These are phyloP conservation scores for Orchestes rusci DNA, from an alignment of 2,888 invertebrate genomes.

Conservation along the genomic window DNA sequence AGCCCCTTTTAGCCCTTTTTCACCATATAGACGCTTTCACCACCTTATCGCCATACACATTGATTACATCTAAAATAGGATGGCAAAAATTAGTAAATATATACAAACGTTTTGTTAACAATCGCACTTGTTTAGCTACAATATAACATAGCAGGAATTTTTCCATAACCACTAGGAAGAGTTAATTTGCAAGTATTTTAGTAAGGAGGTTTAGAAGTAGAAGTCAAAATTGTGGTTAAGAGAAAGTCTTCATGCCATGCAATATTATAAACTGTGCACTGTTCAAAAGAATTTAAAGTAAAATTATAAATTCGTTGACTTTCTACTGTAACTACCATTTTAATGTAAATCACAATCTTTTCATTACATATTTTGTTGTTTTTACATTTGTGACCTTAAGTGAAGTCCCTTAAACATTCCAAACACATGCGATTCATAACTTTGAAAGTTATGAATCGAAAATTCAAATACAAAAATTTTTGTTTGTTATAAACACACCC, in stretches of 20 bases:
- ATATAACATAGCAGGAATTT: conserved; percentile 18
- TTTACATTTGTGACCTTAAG: no score
- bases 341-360: no score
- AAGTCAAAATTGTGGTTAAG: conserved; percentile 22
- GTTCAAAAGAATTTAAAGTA: no score
- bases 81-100: conserved; percentile 19
- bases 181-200: conserved; percentile 17
- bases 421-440: no score
- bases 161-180: conserved; percentile 20
- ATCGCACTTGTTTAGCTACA: conserved; percentile 11
- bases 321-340: no score
- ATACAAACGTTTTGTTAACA: no score
- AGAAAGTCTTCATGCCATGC: conserved; percentile 25
- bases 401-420: no score
- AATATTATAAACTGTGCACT: conserved; percentile 18
- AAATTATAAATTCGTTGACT: no score
- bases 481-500: no score
- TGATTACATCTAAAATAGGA: conserved; percentile 75
- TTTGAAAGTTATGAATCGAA: no score
- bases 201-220: conserved; percentile 11
- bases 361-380: no score
- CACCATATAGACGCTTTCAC: conserved; percentile 39
- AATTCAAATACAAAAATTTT: no score
- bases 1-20: conserved; percentile 43
- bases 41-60: conserved; percentile 77